A percentile compares a stretch with the other conserved stretches of the same genome.
Conservation (phyloP, 2,888 invertebrate genomes). For the Drosophila mettleri region DNA sequence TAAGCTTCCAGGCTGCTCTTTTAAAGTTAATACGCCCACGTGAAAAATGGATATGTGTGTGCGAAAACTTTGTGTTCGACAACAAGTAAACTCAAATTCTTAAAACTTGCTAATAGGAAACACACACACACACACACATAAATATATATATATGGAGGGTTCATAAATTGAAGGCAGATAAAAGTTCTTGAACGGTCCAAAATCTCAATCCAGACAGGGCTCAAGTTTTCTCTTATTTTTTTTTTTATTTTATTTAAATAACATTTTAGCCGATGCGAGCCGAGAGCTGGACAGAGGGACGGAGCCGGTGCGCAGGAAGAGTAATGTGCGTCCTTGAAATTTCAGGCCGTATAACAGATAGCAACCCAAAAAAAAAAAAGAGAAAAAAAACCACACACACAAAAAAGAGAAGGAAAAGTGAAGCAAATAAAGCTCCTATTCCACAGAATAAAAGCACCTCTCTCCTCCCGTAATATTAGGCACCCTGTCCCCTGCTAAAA, state of each 20-base stretch:
- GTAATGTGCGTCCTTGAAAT: conserved; percentile 77
- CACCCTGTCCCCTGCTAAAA: background rate
- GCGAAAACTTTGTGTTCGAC: conserved; percentile 50
- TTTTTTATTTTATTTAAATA: conserved; percentile 50
- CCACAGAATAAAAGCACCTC: background rate
- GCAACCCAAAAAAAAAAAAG: conserved; percentile 24
- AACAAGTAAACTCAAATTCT: conserved; percentile 56
- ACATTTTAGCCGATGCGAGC: conserved; percentile 35
- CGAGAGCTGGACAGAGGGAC: conserved; percentile 8
- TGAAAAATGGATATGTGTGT: conserved; percentile 28
- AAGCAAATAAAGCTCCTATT: background rate
- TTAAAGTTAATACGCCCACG: conserved; percentile 66
- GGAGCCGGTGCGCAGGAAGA: conserved; percentile 60
- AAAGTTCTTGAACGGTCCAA: conserved; percentile 42
- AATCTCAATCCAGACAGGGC: conserved; percentile 56
- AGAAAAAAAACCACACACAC: conserved; percentile 10
- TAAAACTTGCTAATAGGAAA: conserved; percentile 54
- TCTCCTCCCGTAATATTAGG: background rate
- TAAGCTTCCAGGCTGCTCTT: conserved; percentile 47
- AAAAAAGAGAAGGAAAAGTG: conserved; percentile 13
- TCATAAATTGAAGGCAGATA: conserved; percentile 47
- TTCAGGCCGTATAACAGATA: conserved; percentile 63
- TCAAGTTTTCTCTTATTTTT: conserved; percentile 32
- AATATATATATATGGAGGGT: conserved; percentile 22
- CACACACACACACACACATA: conserved; percentile 22